phyloP scores from a whole-genome alignment of 2,113 vertebrate genomes.

The Oreamnos americanus region DNA sequence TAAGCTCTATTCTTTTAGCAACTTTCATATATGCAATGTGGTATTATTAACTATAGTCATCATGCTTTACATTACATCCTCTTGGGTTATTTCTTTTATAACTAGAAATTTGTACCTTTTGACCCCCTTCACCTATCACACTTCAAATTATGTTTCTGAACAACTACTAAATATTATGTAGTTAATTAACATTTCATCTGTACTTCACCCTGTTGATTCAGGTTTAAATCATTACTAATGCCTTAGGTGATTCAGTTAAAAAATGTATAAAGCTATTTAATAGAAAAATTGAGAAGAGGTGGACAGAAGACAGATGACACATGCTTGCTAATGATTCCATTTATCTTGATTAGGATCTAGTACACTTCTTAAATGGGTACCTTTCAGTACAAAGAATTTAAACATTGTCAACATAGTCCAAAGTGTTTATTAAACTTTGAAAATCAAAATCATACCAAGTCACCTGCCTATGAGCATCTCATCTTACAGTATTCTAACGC shows the following conservation, averaged over 20 bases:
- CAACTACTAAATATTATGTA: constrained; percentile 26
- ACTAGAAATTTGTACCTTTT: background rate
- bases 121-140: background rate
- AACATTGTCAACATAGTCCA: background rate
- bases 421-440: background rate
- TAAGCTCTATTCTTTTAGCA: background rate
- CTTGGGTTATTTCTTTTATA: background rate
- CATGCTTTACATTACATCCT: background rate
- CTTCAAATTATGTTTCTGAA: background rate
- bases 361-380: background rate
- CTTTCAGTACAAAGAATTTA: constrained; percentile 1
- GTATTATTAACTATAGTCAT: background rate
- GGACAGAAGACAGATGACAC: background rate
- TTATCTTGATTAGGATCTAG: background rate
- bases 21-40: background rate
- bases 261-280: constrained; percentile 41
- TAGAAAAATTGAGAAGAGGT: background rate
- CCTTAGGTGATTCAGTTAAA: background rate
- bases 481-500: background rate
- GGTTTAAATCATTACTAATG: constrained; percentile 22
- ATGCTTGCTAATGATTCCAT: background rate
- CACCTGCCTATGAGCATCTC: background rate
- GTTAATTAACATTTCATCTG: background rate
- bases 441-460: background rate
- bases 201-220: background rate